Evolutionary conservation across 2,888 invertebrate species (phyloP).

Genomic region (Thecocarcelia acutangulata): DNA sequence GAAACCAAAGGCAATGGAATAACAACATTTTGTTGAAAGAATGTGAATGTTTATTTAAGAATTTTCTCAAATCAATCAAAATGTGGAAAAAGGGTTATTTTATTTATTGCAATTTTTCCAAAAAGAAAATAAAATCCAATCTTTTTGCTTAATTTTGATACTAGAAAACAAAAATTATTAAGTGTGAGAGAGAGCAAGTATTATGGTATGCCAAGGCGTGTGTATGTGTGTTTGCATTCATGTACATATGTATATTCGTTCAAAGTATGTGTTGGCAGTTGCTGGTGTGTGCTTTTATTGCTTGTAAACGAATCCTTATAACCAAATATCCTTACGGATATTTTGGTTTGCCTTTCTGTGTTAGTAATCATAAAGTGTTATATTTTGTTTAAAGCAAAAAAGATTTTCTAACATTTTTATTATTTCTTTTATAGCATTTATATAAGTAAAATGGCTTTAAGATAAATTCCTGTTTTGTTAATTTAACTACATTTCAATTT

Average conservation of each 20-base stretch:
- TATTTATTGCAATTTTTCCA: constrained; percentile 5
- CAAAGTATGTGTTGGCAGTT: constrained; percentile 30
- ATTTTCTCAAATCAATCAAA: constrained; percentile 67
- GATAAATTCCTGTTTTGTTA: constrained; percentile 51
- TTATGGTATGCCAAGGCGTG: background rate
- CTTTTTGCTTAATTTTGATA: background rate
- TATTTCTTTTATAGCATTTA: background rate
- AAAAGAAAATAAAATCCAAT: constrained; percentile 30
- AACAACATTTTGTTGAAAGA: constrained; percentile 17
- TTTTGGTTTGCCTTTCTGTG: constrained; percentile 29
- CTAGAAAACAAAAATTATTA: background rate
- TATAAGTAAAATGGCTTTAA: constrained; percentile 45
- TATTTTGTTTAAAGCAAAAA: constrained; percentile 40
- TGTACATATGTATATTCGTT: constrained; percentile 17
- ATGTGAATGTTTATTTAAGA: constrained; percentile 66
- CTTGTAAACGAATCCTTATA: constrained; percentile 41
- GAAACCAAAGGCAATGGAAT: background rate
- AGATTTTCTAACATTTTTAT: background rate
- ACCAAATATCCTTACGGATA: constrained; percentile 60
- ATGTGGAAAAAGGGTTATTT: constrained; percentile 46
- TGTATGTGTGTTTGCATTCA: background rate
- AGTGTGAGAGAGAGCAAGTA: background rate
- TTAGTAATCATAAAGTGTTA: constrained; percentile 48
- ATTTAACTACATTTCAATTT: constrained; percentile 51
- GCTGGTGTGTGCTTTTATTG: constrained; percentile 33